These are phyloP conservation scores for Drosophila phalerata DNA, from an alignment of 2,888 invertebrate species.

Conservation along the genomic window DNA sequence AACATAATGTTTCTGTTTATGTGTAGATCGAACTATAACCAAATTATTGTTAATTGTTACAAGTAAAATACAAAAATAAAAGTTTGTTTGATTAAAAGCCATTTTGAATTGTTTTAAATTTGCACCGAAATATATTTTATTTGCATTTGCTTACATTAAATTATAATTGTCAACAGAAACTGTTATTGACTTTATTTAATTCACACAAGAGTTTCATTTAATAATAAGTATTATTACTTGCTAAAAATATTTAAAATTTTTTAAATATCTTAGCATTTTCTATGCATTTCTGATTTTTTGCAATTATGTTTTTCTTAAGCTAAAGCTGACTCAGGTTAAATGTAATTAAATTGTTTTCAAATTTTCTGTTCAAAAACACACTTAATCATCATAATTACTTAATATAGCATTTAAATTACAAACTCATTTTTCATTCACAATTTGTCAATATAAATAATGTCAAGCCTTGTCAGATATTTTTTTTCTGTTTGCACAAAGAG, in stretches of 20 bases:
- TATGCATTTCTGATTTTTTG: conserved; percentile 33
- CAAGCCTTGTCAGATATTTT: conserved; percentile 43
- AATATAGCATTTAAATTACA: conserved; percentile 72
- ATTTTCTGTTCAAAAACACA: conserved; percentile 10
- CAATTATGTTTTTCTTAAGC: conserved; percentile 43
- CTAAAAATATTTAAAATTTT: conserved; percentile 43
- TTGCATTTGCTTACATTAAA: conserved; percentile 63
- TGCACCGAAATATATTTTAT: conserved; percentile 45
- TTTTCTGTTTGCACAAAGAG: conserved; percentile 22
- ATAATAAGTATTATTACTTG: conserved; percentile 29
- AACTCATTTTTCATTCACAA: conserved; percentile 51
- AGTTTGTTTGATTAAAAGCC: conserved; percentile 8
- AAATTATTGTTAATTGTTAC: conserved; percentile 50
- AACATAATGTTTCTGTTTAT: conserved; percentile 10
- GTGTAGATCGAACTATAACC: conserved; percentile 35
- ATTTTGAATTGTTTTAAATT: conserved; percentile 11
- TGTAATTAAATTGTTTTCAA: conserved; percentile 25
- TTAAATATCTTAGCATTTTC: conserved; percentile 37
- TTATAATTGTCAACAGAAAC: conserved; percentile 59
- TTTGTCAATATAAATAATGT: conserved; percentile 41
- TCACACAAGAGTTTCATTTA: conserved; percentile 38
- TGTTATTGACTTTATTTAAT: conserved; percentile 36
- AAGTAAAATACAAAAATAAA: conserved; percentile 43
- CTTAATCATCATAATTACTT: conserved; percentile 59
- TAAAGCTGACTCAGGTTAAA: conserved; percentile 49